phyloP scores from a whole-genome alignment of 2,113 vertebrate genomes.

The Macroglossus sobrinus region DNA sequence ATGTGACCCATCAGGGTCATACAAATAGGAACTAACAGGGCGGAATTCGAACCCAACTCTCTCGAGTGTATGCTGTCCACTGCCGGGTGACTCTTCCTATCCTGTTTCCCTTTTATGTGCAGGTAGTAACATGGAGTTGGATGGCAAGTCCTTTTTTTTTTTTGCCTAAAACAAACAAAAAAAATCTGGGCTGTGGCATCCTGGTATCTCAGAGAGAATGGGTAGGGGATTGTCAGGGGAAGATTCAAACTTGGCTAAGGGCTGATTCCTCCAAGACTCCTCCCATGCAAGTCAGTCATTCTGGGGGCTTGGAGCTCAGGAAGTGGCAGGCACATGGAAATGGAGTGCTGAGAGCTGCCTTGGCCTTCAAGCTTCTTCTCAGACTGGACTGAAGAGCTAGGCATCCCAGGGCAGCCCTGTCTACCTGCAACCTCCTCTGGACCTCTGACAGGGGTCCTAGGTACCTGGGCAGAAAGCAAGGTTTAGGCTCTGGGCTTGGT shows the following conservation, averaged over 20 bases:
- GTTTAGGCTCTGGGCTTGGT: neutral
- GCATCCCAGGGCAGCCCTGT: too few relatives aligned
- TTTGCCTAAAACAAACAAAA: neutral
- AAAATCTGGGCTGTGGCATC: neutral
- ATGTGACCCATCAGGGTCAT: neutral
- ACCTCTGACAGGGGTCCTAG: neutral
- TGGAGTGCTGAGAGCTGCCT: neutral
- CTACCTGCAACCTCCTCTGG: neutral
- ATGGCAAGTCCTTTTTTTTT: neutral
- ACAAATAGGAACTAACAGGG: neutral
- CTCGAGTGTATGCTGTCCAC: accelerated
- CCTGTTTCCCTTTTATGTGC: neutral
- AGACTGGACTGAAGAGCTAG: neutral
- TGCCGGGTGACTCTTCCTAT: neutral
- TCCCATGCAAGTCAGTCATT: too few relatives aligned
- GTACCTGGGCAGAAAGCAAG: neutral
- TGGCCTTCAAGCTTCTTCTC: neutral
- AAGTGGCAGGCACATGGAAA: neutral
- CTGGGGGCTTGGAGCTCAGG: neutral
- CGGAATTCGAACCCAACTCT: neutral
- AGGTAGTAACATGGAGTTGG: neutral
- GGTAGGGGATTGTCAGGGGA: neutral
- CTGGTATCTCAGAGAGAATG: neutral
- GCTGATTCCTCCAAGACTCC: neutral
- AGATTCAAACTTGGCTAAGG: neutral